Evolutionary conservation across 2,797 vertebrate species (phyloP), one percentile per base, ranked within the genome.

Genomic region (Thalassophryne amazonica): DNA sequence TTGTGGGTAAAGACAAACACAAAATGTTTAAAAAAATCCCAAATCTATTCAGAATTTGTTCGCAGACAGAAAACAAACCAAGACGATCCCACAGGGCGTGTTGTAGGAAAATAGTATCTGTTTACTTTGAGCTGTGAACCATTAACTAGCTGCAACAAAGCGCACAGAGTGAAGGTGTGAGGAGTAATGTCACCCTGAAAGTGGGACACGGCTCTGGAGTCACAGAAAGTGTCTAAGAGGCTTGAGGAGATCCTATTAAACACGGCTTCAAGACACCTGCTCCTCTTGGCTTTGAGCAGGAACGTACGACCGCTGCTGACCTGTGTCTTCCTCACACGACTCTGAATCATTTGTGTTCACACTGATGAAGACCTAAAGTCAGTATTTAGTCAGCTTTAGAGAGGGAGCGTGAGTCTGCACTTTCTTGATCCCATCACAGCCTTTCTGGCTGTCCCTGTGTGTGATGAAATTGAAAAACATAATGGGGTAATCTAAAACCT

Each of bases 231-330:
- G 41, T 72, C 78, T 78, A 86, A 88, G 87, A 83, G 73, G 85
- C 80, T 88, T 83, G 78, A 42, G 46, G 38, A 66, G 79, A 89
- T 88, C 87, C 85, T 78, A 86, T 88, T 91, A 89, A 90, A 88
- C 65, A 53, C 61, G 33, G 33, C 84, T 76, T 66, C 32, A 21
- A 81, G 76, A 71, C 83, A 86, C 78, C 85, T 89, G 76, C 74
- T 85, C 64, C 73, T 78, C 60, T 47, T 38, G 18, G 54, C 69
- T 75, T 63, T 27, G 64, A 66, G 71, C 70, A 62, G 69, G 50
- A 76, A 57, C 52, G 40, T 22, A 32, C 33, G 10, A 46, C 49
- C 67, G 69, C 60, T 32, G 55, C 62, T 75, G 84, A 81, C 78
- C 75, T 46, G 72, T 27, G 45, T 62, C 70, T 62, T 14, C 29